Percentiles rank a stretch among this genome's conserved stretches.
These are phyloP conservation scores for Hassar affinis DNA, from an alignment of 2,113 vertebrate genomes.

Conservation along the genomic window DNA sequence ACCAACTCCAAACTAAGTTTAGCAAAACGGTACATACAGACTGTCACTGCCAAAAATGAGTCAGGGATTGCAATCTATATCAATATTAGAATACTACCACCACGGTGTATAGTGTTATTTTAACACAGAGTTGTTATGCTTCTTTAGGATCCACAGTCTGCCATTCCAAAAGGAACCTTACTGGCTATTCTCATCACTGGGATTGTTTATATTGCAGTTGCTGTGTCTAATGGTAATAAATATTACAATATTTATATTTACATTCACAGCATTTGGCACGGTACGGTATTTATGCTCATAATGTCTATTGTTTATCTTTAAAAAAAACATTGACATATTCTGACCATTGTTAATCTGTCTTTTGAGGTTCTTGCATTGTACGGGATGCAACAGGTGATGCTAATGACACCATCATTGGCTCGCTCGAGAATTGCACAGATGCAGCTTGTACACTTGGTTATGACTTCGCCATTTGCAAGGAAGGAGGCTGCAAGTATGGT, in stretches of 20 bases:
- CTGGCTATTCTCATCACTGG: constrained; percentile 95
- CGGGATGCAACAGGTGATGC: constrained; percentile 87
- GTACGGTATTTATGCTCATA: no score
- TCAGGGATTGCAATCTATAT: neutral
- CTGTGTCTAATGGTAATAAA: constrained; percentile 86
- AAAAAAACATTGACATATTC: neutral
- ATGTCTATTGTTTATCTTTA: neutral
- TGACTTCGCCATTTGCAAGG: constrained; percentile 90
- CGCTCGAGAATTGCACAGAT: constrained; percentile 84
- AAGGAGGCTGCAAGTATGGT: constrained; percentile 78
- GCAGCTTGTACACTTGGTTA: constrained; percentile 91
- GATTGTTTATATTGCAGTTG: constrained; percentile 84
- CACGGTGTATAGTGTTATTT: neutral
- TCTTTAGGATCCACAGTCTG: constrained; percentile 89
- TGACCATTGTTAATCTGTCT: neutral
- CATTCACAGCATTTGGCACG: no score
- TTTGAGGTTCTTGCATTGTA: constrained; percentile 86
- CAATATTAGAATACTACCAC: neutral
- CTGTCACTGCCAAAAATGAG: neutral
- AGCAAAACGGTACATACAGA: neutral
- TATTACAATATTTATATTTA: neutral
- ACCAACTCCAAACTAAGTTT: neutral
- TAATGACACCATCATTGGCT: constrained; percentile 80
- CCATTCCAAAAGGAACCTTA: constrained; percentile 95
- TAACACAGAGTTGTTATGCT: neutral